Conservation (phyloP, 2,797 vertebrate genomes). For the Bovichtus variegatus region DNA sequence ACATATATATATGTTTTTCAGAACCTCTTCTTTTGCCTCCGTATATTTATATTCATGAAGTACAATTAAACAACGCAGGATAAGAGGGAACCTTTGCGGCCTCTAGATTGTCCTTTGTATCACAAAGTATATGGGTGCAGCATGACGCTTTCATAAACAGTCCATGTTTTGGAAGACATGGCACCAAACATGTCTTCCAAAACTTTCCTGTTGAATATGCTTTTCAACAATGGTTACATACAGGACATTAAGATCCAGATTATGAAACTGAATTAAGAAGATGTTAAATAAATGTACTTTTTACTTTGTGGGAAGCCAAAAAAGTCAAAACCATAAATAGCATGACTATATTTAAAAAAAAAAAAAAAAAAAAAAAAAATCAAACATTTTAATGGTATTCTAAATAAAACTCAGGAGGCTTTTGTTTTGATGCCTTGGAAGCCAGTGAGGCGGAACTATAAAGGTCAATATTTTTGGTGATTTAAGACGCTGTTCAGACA, state of each 20-base stretch:
- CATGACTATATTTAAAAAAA: not conserved
- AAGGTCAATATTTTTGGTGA: not conserved
- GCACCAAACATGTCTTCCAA: too few relatives aligned
- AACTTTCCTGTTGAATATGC: too few relatives aligned
- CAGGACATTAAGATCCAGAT: not conserved
- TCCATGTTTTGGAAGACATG: not conserved
- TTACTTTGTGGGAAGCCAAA: too few relatives aligned
- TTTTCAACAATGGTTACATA: not conserved
- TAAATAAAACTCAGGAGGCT: not conserved
- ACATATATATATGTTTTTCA: too few relatives aligned
- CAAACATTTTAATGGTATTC: not conserved
- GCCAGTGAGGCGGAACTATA: not conserved
- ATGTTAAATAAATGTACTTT: too few relatives aligned
- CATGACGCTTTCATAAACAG: conserved; percentile 9
- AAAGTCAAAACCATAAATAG: not conserved
- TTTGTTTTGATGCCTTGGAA: not conserved
- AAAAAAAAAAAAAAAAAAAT: too few relatives aligned
- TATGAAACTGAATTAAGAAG: not conserved
- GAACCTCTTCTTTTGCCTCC: not conserved
- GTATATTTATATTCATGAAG: not conserved
- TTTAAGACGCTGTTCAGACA: not conserved
- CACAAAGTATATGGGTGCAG: not conserved
- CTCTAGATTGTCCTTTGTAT: not conserved
- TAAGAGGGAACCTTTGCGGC: not conserved
- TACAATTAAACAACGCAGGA: not conserved